These are phyloP conservation scores for Prorops nasuta DNA, from an alignment of 1,140 invertebrate genomes.

Conservation along the genomic window DNA sequence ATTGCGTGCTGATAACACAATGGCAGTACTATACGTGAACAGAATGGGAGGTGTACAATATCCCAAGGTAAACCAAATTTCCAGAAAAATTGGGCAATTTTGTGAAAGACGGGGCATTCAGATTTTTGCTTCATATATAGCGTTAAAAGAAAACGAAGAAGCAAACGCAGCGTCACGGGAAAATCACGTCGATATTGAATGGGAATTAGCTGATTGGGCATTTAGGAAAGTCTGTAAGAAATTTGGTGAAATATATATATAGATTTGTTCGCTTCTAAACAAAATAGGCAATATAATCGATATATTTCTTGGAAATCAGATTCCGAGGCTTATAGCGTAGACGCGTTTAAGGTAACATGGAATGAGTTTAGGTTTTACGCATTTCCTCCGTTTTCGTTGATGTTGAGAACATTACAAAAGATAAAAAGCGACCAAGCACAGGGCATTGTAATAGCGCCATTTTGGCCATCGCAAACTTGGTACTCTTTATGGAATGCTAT, in stretches of 20 bases:
- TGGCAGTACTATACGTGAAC: conserved; percentile 21
- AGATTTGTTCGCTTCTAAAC: not conserved
- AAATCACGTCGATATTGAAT: not conserved
- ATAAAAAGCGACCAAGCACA: not conserved
- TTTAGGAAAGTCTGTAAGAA: not conserved
- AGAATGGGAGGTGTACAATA: conserved; percentile 8
- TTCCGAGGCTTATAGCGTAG: not conserved
- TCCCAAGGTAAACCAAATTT: conserved; percentile 5
- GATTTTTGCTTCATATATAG: not conserved
- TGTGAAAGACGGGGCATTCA: not conserved
- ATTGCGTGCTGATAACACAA: conserved; percentile 25
- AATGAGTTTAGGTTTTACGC: not conserved
- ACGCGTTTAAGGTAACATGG: not conserved
- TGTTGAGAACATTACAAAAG: not conserved
- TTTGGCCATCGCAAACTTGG: not conserved
- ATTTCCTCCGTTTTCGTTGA: not conserved
- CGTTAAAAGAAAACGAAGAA: not conserved
- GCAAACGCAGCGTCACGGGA: not conserved
- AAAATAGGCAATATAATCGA: conserved; percentile 2
- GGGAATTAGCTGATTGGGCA: not conserved
- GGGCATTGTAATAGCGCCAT: not conserved
- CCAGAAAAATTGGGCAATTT: not conserved
- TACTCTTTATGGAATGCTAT: too few relatives aligned
- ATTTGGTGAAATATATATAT: not conserved
- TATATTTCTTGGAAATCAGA: not conserved